Conservation (phyloP, 2,888 invertebrate species). For the Pardosa pseudoannulata region DNA sequence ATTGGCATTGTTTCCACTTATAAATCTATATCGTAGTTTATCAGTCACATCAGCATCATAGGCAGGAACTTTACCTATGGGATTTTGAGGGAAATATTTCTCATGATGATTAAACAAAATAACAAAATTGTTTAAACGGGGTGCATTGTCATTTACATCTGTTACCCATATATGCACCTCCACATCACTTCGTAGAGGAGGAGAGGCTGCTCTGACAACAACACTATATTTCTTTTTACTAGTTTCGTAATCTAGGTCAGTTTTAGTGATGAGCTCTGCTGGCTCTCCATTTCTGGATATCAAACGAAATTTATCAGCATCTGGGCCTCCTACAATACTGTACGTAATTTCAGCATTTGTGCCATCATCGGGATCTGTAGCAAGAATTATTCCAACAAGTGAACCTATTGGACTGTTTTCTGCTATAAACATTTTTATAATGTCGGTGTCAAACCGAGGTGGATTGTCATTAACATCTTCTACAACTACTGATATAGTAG, state of each 20-base stretch:
- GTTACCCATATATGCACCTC: constrained; percentile 91
- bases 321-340: constrained; percentile 91
- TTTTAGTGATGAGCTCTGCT: constrained; percentile 91
- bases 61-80: constrained; percentile 94
- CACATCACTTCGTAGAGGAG: constrained; percentile 91
- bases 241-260: constrained; percentile 96
- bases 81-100: constrained; percentile 92
- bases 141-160: constrained; percentile 93
- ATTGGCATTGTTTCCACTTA: constrained; percentile 95
- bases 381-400: constrained; percentile 91
- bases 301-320: constrained; percentile 89
- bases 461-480: constrained; percentile 75
- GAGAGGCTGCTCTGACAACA: constrained; percentile 92
- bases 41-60: constrained; percentile 96
- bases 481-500: constrained; percentile 82
- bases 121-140: constrained; percentile 91
- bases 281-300: constrained; percentile 83
- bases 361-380: constrained; percentile 94
- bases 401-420: constrained; percentile 98
- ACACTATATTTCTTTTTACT: constrained; percentile 92
- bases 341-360: constrained; percentile 94
- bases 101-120: constrained; percentile 96
- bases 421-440: constrained; percentile 90
- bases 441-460: constrained; percentile 86
- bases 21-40: constrained; percentile 87